phyloP scores from a whole-genome alignment of 1,140 invertebrate genomes.

The Limonius californicus region DNA sequence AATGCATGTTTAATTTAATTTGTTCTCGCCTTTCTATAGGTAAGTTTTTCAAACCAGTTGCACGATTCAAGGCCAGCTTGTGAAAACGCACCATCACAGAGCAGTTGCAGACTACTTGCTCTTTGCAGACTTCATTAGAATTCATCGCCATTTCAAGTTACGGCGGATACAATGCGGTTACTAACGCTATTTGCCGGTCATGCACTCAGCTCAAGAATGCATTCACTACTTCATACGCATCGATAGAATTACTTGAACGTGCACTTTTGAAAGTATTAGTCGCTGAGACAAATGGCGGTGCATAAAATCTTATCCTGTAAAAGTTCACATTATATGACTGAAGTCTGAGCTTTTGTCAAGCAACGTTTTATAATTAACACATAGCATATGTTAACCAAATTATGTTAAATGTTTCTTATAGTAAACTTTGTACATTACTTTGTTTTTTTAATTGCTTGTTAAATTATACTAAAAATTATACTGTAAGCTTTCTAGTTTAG shows the following conservation, averaged over 20 bases:
- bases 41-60: slow-evolving; percentile 2
- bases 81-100: slow-evolving; percentile 19
- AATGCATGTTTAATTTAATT: slow-evolving; percentile 9
- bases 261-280: neutral
- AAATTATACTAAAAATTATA: too few relatives aligned
- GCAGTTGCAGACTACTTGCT: neutral
- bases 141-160: slow-evolving; percentile 20
- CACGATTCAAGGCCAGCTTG: slow-evolving; percentile 10
- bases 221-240: neutral
- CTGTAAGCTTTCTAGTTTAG: too few relatives aligned
- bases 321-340: too few relatives aligned
- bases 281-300: too few relatives aligned
- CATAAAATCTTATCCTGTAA: too few relatives aligned
- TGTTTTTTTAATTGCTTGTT: too few relatives aligned
- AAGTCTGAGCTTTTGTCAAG: too few relatives aligned
- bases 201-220: slow-evolving; percentile 25
- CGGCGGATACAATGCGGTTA: slow-evolving; percentile 16
- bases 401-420: too few relatives aligned
- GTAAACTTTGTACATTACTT: too few relatives aligned
- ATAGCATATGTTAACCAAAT: too few relatives aligned
- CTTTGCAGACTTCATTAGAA: slow-evolving; percentile 21
- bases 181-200: slow-evolving; percentile 26
- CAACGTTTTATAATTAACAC: too few relatives aligned
- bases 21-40: neutral
- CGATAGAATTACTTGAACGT: neutral